These are phyloP conservation scores for Gymnosoma rotundatum DNA, from an alignment of 2,888 invertebrate species.

Conservation along the genomic window DNA sequence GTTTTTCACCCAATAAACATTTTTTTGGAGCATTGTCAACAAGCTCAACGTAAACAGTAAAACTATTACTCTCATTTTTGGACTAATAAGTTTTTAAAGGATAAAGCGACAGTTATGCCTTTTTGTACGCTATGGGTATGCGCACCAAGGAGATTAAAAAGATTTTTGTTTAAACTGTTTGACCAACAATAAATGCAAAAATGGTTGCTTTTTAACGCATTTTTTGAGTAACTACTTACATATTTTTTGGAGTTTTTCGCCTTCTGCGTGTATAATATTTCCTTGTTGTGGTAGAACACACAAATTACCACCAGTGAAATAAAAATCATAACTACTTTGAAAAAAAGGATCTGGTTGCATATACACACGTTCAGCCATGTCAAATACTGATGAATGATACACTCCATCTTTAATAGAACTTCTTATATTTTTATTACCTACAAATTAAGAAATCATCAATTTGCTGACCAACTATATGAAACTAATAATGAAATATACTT, in stretches of 20 bases:
- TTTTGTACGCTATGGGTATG: too few relatives aligned
- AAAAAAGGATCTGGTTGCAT: constrained; percentile 77
- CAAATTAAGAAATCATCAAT: neutral
- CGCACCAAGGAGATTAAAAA: too few relatives aligned
- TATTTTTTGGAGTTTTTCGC: constrained; percentile 72
- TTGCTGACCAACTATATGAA: neutral
- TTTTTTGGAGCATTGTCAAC: too few relatives aligned
- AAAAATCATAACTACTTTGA: constrained; percentile 78
- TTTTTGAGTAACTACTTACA: constrained; percentile 64
- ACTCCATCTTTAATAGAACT: constrained; percentile 68
- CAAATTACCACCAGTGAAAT: constrained; percentile 80
- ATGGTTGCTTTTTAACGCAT: too few relatives aligned
- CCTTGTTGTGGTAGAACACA: constrained; percentile 65
- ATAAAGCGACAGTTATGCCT: too few relatives aligned
- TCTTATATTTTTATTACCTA: constrained; percentile 65
- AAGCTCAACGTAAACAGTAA: too few relatives aligned
- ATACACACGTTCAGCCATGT: constrained; percentile 72
- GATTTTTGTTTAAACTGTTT: too few relatives aligned
- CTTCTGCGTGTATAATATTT: constrained; percentile 75
- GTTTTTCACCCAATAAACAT: too few relatives aligned
- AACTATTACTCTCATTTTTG: too few relatives aligned
- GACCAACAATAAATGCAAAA: too few relatives aligned
- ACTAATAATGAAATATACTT: constrained; percentile 49
- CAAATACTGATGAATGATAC: constrained; percentile 69
- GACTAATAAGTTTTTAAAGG: too few relatives aligned